phyloP scores from a whole-genome alignment of 2,797 vertebrate genomes.

The Gobio occitaniae region DNA sequence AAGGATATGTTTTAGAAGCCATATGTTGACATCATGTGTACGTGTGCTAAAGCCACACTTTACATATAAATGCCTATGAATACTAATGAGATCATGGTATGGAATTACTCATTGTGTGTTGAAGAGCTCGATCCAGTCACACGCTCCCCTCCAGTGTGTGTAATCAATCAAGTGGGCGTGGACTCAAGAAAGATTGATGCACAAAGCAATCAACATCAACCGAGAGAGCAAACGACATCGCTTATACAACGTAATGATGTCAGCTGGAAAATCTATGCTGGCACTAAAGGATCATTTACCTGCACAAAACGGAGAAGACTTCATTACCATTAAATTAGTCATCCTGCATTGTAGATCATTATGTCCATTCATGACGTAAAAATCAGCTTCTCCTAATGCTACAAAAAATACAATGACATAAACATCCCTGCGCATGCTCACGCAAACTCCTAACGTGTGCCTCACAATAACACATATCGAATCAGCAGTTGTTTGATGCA shows the following conservation, averaged over 20 bases:
- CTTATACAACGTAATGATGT: slow-evolving; percentile 9
- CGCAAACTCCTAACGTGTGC: not conserved
- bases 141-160: not conserved
- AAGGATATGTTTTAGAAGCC: not conserved
- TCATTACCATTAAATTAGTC: slow-evolving; percentile 26
- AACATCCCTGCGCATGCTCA: not conserved
- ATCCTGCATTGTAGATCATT: not conserved
- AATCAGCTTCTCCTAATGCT: slow-evolving; percentile 5
- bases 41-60: slow-evolving; percentile 8
- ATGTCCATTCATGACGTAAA: not conserved
- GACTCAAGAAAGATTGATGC: slow-evolving; percentile 30
- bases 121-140: slow-evolving; percentile 21
- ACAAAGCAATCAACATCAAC: slow-evolving; percentile 32
- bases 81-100: slow-evolving; percentile 1
- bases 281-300: slow-evolving; percentile 11
- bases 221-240: not conserved
- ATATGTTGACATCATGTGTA: not conserved
- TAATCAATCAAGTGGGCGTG: slow-evolving; percentile 33
- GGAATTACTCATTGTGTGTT: slow-evolving; percentile 8
- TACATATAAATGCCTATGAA: not conserved
- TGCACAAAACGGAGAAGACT: slow-evolving; percentile 31
- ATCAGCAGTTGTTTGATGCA: slow-evolving; percentile 11
- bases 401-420: slow-evolving; percentile 6
- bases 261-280: slow-evolving; percentile 22
- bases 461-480: slow-evolving; percentile 25